These are phyloP conservation scores for Takifugu rubripes DNA, from an alignment of 2,797 vertebrate genomes.

Conservation along the genomic window DNA sequence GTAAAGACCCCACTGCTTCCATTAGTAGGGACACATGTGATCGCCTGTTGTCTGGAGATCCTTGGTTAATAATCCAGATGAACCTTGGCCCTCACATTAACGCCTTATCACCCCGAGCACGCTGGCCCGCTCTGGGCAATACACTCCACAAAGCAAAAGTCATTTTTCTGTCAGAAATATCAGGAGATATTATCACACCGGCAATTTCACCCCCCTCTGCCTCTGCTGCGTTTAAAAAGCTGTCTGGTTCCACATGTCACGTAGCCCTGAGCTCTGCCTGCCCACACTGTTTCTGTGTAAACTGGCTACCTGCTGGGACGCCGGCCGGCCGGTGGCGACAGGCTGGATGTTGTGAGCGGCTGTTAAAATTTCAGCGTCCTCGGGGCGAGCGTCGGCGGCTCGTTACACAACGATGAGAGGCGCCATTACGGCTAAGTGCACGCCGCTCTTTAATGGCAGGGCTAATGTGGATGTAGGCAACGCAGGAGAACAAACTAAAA, in stretches of 20 bases:
- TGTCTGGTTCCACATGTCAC: constrained; percentile 33
- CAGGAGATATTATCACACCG: constrained; percentile 26
- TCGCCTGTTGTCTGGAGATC: too few relatives aligned
- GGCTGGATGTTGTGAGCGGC: constrained; percentile 18
- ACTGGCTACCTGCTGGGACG: constrained; percentile 36
- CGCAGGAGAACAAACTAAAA: constrained; percentile 10
- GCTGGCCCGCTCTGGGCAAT: constrained; percentile 24
- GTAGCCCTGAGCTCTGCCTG: constrained; percentile 3
- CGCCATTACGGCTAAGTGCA: constrained; percentile 13
- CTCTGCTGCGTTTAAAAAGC: constrained; percentile 17
- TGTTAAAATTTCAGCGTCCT: constrained; percentile 16
- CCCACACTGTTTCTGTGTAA: constrained; percentile 29
- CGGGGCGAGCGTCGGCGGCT: constrained; percentile 21
- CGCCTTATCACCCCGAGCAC: background rate
- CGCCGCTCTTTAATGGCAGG: constrained; percentile 9
- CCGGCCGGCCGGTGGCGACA: constrained; percentile 29
- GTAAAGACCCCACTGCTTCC: too few relatives aligned
- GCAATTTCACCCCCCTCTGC: constrained; percentile 46
- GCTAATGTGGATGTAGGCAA: constrained; percentile 12
- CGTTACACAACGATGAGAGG: constrained; percentile 19
- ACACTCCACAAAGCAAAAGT: constrained; percentile 46
- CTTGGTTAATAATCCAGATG: too few relatives aligned
- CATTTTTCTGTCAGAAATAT: constrained; percentile 37
- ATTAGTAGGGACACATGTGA: too few relatives aligned
- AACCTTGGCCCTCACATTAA: background rate